Conservation (phyloP, 1,140 invertebrate genomes). For the Drosophila sechellia region DNA sequence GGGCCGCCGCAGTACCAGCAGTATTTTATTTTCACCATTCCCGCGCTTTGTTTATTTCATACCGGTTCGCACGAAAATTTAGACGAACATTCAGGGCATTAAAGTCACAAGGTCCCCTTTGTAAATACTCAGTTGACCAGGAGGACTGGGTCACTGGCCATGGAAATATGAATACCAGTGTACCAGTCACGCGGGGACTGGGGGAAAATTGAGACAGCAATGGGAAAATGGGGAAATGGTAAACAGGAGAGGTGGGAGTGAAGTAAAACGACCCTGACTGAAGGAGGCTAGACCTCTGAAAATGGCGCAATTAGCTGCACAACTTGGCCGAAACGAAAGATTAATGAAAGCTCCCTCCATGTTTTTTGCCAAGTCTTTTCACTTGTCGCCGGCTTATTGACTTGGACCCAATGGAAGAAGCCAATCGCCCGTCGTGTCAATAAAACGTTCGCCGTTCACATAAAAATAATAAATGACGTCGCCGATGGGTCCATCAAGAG, state of each 20-base stretch:
- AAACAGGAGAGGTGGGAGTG: background rate
- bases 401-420: conserved; percentile 22
- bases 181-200: background rate
- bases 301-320: conserved; percentile 76
- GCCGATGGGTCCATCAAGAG: conserved; percentile 42
- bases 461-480: conserved; percentile 79
- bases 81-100: conserved; percentile 58
- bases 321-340: conserved; percentile 68
- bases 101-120: conserved; percentile 57
- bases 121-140: conserved; percentile 38
- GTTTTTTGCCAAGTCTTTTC: conserved; percentile 45
- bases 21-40: conserved; percentile 24
- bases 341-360: conserved; percentile 58
- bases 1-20: conserved; percentile 15
- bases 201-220: conserved; percentile 26
- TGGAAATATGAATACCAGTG: conserved; percentile 31
- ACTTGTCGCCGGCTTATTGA: conserved; percentile 70
- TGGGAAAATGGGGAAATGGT: conserved; percentile 1
- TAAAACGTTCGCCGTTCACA: conserved; percentile 70
- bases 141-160: conserved; percentile 20
- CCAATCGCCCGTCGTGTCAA: conserved; percentile 64
- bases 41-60: conserved; percentile 26
- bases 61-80: conserved; percentile 43
- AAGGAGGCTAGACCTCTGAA: conserved; percentile 50
- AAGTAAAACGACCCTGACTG: conserved; percentile 47